Evolutionary conservation across 2,797 vertebrate genomes (phyloP), one percentile per base, ranked within the genome.

Genomic region (Thunnus albacares): DNA sequence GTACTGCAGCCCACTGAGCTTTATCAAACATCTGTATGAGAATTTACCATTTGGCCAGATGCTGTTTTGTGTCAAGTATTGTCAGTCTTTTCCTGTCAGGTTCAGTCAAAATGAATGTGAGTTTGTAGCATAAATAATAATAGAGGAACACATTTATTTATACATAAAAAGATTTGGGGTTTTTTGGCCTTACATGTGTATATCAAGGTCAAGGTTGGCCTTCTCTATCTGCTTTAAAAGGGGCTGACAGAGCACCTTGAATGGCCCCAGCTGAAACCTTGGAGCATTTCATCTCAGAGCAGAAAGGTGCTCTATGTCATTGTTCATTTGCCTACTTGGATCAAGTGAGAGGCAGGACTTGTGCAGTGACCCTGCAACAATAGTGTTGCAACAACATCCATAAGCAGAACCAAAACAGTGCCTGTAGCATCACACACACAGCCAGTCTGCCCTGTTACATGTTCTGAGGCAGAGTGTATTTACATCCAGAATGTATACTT

Each of bases 331-430:
- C 52, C 70, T 77, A 56, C 74, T 69, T 80, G 68, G 77, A 86
- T 85, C 57, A 85, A 63, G 55, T 51, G 62, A 79, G 75, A 75
- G 63, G 49, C 62, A 58, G 59, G 69, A 79, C 67, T 60, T 76
- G 58, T 15, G 26, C 51, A 58, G 38, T 62, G 61, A 81, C 67
- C 77, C 14, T 43, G 57, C 8, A 72, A 84, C 79, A 81, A 79
- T 30, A 73, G 20, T 65, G 17, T 3, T 14, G 66, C 33, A 79
- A 55, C 35, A 82, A 78, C 77, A 82, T 81, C 80, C 68, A 79
- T 85, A 68, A 77, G 72, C 49, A 58, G 47, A 72, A 30, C 18
- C 35, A 72, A 57, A 80, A 70, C 71, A 71, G 7, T 4, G 4
- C 9, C 57, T 47, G 33, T 12, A 35, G 6, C 11, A 45, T 55